Evolutionary conservation across 1,140 invertebrate species (phyloP).

Genomic region (Leptinotarsa texana): DNA sequence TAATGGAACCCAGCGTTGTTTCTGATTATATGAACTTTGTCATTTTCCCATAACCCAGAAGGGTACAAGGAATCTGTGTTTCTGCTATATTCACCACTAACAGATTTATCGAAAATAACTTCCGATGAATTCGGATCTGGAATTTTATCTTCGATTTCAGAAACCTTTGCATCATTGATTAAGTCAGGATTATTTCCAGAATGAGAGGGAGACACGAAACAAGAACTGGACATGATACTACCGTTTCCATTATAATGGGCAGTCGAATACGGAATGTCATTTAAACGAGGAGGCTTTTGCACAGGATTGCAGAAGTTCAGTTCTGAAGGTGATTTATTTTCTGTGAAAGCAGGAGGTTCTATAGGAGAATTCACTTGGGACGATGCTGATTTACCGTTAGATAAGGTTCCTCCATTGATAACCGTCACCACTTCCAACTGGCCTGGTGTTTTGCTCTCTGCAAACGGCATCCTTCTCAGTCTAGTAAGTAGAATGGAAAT

Average conservation of each 20-base stretch:
- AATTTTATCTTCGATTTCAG: conserved; percentile 59
- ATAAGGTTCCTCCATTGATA: conserved; percentile 60
- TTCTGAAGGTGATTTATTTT: conserved; percentile 55
- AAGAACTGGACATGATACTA: conserved; percentile 62
- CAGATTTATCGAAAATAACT: conserved; percentile 55
- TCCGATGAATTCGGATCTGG: conserved; percentile 38
- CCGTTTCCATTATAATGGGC: conserved; percentile 66
- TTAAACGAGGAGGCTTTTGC: conserved; percentile 68
- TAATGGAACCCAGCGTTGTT: conserved; percentile 60
- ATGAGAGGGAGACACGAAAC: conserved; percentile 70
- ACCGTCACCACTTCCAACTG: conserved; percentile 70
- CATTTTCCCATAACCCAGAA: conserved; percentile 68
- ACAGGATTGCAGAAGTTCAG: conserved; percentile 68
- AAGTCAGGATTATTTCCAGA: conserved; percentile 80
- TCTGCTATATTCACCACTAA: conserved; percentile 71
- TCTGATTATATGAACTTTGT: conserved; percentile 51
- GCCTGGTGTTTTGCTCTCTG: conserved; percentile 75
- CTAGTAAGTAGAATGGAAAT: conserved; percentile 74
- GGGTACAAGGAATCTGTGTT: conserved; percentile 73
- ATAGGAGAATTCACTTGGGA: conserved; percentile 56
- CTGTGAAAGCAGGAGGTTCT: conserved; percentile 57
- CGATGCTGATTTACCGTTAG: conserved; percentile 56
- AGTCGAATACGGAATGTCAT: conserved; percentile 67
- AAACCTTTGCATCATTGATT: conserved; percentile 74
- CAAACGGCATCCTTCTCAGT: conserved; percentile 68